phyloP scores from a whole-genome alignment of 35 echinoderm and acorn worm species.

The Diadema setosum region DNA sequence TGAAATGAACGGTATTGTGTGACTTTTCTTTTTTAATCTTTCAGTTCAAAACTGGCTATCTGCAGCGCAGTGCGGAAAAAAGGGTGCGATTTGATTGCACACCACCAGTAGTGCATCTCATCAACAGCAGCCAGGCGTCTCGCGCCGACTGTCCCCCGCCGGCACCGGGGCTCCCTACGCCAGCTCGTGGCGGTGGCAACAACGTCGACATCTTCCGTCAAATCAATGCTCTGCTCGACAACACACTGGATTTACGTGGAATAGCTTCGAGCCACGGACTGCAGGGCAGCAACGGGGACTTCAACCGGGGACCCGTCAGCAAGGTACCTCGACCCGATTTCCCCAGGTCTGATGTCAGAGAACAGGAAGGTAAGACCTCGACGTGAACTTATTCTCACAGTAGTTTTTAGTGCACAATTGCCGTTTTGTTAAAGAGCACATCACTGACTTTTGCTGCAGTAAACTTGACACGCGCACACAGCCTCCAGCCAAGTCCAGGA shows the following conservation, averaged over 20 bases:
- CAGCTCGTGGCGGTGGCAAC: neutral
- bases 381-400: neutral
- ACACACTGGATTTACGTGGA: slow-evolving; percentile 49
- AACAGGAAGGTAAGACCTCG: neutral
- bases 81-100: neutral
- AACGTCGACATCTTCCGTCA: slow-evolving; percentile 60
- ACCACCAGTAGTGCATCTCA: neutral
- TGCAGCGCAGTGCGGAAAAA: neutral
- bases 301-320: neutral
- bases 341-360: neutral
- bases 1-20: neutral
- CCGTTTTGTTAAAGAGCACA: too few species aligned
- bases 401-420: too few species aligned
- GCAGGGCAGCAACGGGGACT: neutral
- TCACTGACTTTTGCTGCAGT: too few species aligned
- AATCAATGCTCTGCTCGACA: slow-evolving; percentile 57
- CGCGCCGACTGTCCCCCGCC: neutral
- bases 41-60: neutral
- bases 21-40: neutral
- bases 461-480: too few species aligned
- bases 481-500: too few species aligned
- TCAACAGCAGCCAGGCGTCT: neutral
- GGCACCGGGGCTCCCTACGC: neutral
- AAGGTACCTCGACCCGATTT: neutral
- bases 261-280: slow-evolving; percentile 26